phyloP scores from a whole-genome alignment of 2,888 invertebrate genomes.

The Clepsis dumicolana region DNA sequence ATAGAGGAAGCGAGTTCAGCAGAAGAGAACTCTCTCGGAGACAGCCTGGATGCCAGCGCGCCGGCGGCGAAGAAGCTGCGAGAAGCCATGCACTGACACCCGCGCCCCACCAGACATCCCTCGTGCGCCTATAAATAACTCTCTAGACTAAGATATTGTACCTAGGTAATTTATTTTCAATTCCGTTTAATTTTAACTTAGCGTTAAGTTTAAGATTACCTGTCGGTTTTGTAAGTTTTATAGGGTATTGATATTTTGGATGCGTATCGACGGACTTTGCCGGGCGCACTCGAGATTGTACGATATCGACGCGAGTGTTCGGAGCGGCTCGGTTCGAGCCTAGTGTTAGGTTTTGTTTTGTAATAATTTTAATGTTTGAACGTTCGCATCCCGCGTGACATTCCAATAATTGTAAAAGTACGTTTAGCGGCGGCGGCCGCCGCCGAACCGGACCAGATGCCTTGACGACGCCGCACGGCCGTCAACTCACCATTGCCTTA shows the following conservation, averaged over 20 bases:
- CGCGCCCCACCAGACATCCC: slow-evolving; percentile 72
- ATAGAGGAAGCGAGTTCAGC: slow-evolving; percentile 84
- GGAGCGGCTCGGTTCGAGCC: slow-evolving; percentile 70
- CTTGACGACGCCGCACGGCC: slow-evolving; percentile 71
- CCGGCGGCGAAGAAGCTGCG: slow-evolving; percentile 79
- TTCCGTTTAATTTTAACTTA: slow-evolving; percentile 87
- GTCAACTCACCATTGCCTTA: slow-evolving; percentile 83
- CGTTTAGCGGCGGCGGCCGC: slow-evolving; percentile 60
- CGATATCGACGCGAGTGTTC: slow-evolving; percentile 74
- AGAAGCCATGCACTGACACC: slow-evolving; percentile 82
- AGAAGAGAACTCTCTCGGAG: slow-evolving; percentile 85
- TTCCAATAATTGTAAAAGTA: slow-evolving; percentile 81
- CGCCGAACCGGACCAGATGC: slow-evolving; percentile 72
- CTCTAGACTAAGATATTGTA: slow-evolving; percentile 85
- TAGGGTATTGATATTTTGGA: slow-evolving; percentile 80
- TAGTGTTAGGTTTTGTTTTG: slow-evolving; percentile 76
- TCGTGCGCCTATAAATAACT: slow-evolving; percentile 83
- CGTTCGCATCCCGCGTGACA: slow-evolving; percentile 83
- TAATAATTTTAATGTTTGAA: slow-evolving; percentile 73
- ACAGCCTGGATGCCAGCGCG: slow-evolving; percentile 68
- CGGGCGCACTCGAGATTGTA: slow-evolving; percentile 74
- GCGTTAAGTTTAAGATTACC: slow-evolving; percentile 83
- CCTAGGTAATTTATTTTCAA: slow-evolving; percentile 87
- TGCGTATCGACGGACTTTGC: slow-evolving; percentile 69
- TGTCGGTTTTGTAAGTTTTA: slow-evolving; percentile 86